phyloP scores from a whole-genome alignment of 2,797 vertebrate species.

The Coranthus polyacanthus region DNA sequence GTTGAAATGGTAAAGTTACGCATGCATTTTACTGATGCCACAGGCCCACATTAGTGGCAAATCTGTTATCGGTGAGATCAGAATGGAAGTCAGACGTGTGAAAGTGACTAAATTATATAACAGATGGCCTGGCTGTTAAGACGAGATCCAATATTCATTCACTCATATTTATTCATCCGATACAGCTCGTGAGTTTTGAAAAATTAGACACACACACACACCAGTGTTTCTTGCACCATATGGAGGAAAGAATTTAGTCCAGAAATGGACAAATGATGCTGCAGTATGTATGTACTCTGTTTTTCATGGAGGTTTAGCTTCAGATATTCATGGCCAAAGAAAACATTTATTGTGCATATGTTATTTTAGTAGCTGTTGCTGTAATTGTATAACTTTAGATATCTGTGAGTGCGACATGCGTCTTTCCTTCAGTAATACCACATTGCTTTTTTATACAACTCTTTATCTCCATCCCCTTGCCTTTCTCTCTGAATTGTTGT shows the following conservation, averaged over 20 bases:
- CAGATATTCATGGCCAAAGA: slow-evolving; percentile 9
- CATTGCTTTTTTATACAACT: no score
- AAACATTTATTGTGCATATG: background rate
- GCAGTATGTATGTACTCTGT: background rate
- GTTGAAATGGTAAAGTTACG: slow-evolving; percentile 10
- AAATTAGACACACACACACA: background rate
- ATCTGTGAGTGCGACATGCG: background rate
- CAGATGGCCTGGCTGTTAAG: slow-evolving; percentile 62
- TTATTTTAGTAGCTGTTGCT: background rate
- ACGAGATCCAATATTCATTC: slow-evolving; percentile 57
- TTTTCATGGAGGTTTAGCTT: slow-evolving; percentile 1
- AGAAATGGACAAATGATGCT: background rate
- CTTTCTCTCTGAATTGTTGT: slow-evolving; percentile 3
- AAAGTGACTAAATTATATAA: slow-evolving; percentile 62
- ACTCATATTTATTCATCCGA: slow-evolving; percentile 61
- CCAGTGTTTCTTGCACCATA: slow-evolving; percentile 1
- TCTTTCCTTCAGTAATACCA: background rate
- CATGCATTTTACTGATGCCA: slow-evolving; percentile 32
- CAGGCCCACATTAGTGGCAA: slow-evolving; percentile 20
- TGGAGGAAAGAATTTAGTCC: slow-evolving; percentile 2
- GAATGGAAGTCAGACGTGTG: slow-evolving; percentile 53
- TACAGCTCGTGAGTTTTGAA: slow-evolving; percentile 22
- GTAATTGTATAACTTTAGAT: background rate
- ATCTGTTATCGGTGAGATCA: slow-evolving; percentile 51
- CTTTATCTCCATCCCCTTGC: no score